Conservation (phyloP, 2,888 invertebrate genomes). For the Ophonus ardosiacus region DNA sequence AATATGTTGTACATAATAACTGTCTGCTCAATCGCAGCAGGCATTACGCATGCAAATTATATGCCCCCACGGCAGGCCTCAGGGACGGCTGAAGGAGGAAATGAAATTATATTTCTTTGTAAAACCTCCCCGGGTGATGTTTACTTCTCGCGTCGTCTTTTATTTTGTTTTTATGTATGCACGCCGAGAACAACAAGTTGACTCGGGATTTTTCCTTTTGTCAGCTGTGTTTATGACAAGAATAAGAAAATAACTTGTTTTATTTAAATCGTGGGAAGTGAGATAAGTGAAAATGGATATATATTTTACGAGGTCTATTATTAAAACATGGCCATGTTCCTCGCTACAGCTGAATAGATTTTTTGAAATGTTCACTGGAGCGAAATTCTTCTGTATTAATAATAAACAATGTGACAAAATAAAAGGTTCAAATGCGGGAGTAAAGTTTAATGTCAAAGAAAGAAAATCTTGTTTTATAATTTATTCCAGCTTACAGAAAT, state of each 20-base stretch:
- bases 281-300: slow-evolving; percentile 14
- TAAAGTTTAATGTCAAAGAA: not conserved
- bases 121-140: slow-evolving; percentile 50
- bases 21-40: slow-evolving; percentile 40
- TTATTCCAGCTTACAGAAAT: not conserved
- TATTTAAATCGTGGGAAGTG: slow-evolving; percentile 22
- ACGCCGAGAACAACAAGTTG: slow-evolving; percentile 33
- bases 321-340: not conserved
- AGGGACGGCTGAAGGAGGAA: slow-evolving; percentile 39
- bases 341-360: not conserved
- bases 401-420: not conserved
- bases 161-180: slow-evolving; percentile 53
- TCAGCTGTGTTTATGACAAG: slow-evolving; percentile 27
- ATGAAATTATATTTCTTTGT: slow-evolving; percentile 59
- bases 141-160: slow-evolving; percentile 36
- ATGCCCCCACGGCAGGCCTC: slow-evolving; percentile 22
- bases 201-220: slow-evolving; percentile 35
- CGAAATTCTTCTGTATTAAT: not conserved
- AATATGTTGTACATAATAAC: slow-evolving; percentile 26
- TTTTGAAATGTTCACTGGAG: not conserved
- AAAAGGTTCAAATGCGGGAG: not conserved
- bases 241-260: slow-evolving; percentile 38
- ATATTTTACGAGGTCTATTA: not conserved
- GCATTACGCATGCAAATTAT: slow-evolving; percentile 55
- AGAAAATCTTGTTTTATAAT: not conserved